Conservation (phyloP, 2,113 vertebrate genomes). For the Muntiacus muntjak region DNA sequence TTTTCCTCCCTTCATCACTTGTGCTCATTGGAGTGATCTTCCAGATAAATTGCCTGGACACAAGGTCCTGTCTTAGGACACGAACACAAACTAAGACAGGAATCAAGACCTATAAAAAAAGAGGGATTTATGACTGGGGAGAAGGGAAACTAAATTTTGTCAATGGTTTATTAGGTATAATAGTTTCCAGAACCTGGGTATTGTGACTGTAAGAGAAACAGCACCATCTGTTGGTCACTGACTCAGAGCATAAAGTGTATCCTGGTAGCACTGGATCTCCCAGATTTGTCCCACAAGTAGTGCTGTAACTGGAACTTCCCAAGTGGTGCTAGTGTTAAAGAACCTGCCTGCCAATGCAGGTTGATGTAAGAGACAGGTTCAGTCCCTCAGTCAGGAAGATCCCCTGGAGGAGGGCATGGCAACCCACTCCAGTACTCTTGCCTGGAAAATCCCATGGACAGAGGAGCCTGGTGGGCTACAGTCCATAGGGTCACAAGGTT, state of each 20-base stretch:
- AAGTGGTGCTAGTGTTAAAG: not conserved
- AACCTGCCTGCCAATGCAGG: not conserved
- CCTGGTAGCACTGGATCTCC: not conserved
- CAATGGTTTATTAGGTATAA: not conserved
- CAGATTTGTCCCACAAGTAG: not conserved
- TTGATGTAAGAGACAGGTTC: not conserved
- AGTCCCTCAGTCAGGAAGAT: not conserved
- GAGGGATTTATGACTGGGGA: not conserved
- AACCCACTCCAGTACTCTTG: not conserved
- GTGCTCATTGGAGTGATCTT: not conserved
- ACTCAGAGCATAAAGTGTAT: not conserved
- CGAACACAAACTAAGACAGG: not conserved
- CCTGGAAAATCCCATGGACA: not conserved
- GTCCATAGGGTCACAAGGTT: not conserved
- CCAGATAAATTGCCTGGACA: not conserved
- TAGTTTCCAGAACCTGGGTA: not conserved
- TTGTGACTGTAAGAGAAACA: constrained; percentile 20
- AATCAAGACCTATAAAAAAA: not conserved
- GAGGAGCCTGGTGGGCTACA: not conserved
- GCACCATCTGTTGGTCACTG: constrained; percentile 50
- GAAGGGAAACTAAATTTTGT: not conserved
- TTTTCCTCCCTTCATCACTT: not conserved
- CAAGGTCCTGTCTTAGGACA: not conserved
- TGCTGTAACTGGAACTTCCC: not conserved
- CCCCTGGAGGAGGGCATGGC: not conserved